Evolutionary conservation across 2,888 invertebrate genomes (phyloP), one percentile per base, ranked within the genome.

Genomic region (Zelleria hepariella): DNA sequence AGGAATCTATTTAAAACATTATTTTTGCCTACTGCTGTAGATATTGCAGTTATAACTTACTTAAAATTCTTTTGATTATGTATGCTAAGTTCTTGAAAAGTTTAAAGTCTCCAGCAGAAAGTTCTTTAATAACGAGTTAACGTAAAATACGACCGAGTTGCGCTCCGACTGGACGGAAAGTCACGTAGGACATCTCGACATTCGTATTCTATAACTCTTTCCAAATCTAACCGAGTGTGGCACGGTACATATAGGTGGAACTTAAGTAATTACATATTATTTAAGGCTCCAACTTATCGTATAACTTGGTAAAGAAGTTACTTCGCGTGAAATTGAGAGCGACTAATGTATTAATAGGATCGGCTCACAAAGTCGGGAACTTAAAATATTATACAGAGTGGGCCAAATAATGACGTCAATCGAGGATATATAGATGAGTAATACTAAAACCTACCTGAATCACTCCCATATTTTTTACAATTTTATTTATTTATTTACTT

Each of bases 61-160:
- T 32, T 10, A 32, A 7, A 32, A 6, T 10, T 2, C 32, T 3
- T 15, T 42, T 42, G 15, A 42, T 10, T 42, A 42, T 32, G 15
- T 15, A 32, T 15, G 10, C 32, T 15, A 42, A 42, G 32, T 15
- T 42, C 32, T 42, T 42, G 15, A 42, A 42, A 42, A 42, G 32
- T 42, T 42, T 15, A 42, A 42, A 42, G 32, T 7, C 7, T 42
- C 32, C 15, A 62, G 63, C 24, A 27, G 64, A 70, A 82, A 80
- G 77, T 82, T 81, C 73, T 72, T 72, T 80, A 80, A 81, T 80
- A 80, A 82, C 73, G 63, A 80, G 75, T 80, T 77, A 75, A 77
- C 75, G 75, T 76, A 73, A 80, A 80, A 74, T 76, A 79, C 70
- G 75, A 72, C 72, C 70, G 71, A 77, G 74, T 77, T 75, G 70